Evolutionary conservation across 2,797 vertebrate genomes (phyloP), one percentile per base, ranked within the genome.

Genomic region (Danio kyathit): DNA sequence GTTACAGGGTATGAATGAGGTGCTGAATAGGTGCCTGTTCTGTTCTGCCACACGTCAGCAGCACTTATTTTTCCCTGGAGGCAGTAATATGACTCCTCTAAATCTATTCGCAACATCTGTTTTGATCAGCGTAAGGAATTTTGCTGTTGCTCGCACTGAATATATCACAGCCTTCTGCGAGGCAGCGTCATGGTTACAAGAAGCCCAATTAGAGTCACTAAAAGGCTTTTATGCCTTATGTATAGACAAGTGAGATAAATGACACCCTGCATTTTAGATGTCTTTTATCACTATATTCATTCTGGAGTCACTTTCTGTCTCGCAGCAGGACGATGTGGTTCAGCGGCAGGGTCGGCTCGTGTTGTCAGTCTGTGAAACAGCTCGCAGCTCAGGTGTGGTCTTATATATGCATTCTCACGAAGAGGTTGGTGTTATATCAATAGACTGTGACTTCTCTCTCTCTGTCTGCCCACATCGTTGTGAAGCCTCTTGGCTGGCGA

Each of bases 401-500:
- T 87, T 56, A 85, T 85, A 77, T 82, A 83, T 82, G 82, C 76
- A 71, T 66, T 43, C 69, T 76, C 86, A 87, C 74, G 82, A 6
- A 46, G 57, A 75, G 64, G 49, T 71, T 75, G 64, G 41, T 1
- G 19, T 74, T 77, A 49, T 75, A 74, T 43, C 52, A 78, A 84
- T 57, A 78, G 13, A 64, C 14, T 4, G 21, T 12, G 57, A 46
- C 12, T 51, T 75, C 65, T 51, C 11, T n/a, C 16, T 52, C n/a
- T 48, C 21, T 60, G 14, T 46, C 49, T 66, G 44, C 52, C 16
- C 3, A 21, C 17, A 14, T 59, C 43, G 0, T 17, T 41, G 46
- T 57, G 60, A 72, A 66, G 54, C 61, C 60, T 54, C 56, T 49
- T 41, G 57, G 46, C 21, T 75, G 73, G 29, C 7, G 16, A 72